phyloP scores from a whole-genome alignment of 2,888 invertebrate genomes.

The Barypeithes pellucidus region DNA sequence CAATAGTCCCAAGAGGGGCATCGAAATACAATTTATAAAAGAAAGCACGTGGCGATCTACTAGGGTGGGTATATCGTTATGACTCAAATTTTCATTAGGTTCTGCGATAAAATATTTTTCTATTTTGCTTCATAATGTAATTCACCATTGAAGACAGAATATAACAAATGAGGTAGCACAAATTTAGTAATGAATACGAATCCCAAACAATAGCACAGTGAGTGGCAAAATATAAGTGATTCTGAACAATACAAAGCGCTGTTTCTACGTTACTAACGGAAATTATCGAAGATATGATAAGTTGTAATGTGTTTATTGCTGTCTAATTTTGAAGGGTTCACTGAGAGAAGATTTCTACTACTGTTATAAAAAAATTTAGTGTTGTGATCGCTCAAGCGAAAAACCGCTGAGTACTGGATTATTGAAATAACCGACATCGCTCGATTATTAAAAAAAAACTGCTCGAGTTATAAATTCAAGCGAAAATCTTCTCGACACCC shows the following conservation, averaged over 20 bases:
- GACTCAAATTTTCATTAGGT: slow-evolving; percentile 39
- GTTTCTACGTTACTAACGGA: not conserved
- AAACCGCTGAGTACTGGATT: no score
- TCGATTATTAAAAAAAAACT: no score
- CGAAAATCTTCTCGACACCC: no score
- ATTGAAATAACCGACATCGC: no score
- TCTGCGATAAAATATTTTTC: slow-evolving; percentile 29
- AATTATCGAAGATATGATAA: not conserved
- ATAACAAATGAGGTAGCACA: slow-evolving; percentile 66
- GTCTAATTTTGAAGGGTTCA: not conserved
- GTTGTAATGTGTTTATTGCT: not conserved
- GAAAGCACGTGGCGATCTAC: slow-evolving; percentile 29
- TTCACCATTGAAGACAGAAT: slow-evolving; percentile 43
- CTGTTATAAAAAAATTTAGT: no score
- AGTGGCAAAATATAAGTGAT: slow-evolving; percentile 3
- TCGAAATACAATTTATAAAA: slow-evolving; percentile 21
- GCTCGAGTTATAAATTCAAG: no score
- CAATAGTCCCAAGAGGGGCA: slow-evolving; percentile 30
- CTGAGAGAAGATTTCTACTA: no score
- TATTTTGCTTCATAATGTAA: slow-evolving; percentile 33
- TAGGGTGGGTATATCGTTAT: slow-evolving; percentile 29
- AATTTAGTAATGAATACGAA: slow-evolving; percentile 67
- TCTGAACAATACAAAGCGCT: not conserved
- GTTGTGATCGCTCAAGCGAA: no score
- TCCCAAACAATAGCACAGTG: slow-evolving; percentile 13